Percentiles rank a stretch among this genome's conserved stretches.
phyloP scores from a whole-genome alignment of 2,888 invertebrate genomes.

The Lycophotia porphyrea region DNA sequence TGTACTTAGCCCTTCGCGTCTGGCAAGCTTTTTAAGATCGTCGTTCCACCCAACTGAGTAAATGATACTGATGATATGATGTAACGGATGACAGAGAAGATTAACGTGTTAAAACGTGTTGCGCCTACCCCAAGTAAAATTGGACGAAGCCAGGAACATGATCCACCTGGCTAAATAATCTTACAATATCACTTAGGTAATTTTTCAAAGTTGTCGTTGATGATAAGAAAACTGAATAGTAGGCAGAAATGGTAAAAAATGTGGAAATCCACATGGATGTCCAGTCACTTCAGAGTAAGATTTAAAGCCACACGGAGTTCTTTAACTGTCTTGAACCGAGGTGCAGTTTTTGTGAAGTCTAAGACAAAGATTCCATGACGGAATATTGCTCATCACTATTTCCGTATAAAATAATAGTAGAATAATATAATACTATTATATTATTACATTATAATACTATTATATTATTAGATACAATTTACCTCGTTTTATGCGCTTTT shows the following conservation, averaged over 20 bases:
- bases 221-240: not conserved
- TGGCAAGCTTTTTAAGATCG: no score
- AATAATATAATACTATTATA: constrained; percentile 33
- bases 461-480: constrained; percentile 39
- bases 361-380: not conserved
- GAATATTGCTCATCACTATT: constrained; percentile 1
- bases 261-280: not conserved
- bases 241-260: not conserved
- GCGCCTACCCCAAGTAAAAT: no score
- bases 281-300: not conserved
- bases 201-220: not conserved
- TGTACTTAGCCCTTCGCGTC: no score
- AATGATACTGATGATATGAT: no score
- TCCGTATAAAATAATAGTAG: constrained; percentile 23
- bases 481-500: constrained; percentile 54
- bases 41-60: no score
- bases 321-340: not conserved
- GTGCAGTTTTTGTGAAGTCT: not conserved
- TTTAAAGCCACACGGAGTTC: not conserved
- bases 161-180: not conserved
- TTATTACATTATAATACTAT: constrained; percentile 37
- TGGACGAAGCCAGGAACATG: not conserved
- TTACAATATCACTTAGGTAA: not conserved
- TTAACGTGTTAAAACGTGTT: no score
- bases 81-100: no score